Conservation (phyloP, 2,888 invertebrate genomes). For the Bhutanitis thaidina region DNA sequence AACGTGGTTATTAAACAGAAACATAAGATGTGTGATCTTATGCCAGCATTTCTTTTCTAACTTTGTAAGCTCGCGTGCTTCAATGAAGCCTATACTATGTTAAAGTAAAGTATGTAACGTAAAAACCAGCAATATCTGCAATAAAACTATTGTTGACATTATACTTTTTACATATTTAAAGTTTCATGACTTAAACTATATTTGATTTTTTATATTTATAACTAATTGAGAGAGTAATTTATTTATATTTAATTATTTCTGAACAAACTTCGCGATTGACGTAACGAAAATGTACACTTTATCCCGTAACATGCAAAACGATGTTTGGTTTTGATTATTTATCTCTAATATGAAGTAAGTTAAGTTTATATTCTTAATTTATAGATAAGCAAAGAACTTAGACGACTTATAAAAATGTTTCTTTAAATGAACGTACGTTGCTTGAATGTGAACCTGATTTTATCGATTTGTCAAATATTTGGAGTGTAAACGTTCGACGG, state of each 20-base stretch:
- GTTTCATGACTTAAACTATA: neutral
- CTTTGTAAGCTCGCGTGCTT: neutral
- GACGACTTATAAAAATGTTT: constrained; percentile 11
- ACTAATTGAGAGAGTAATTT: neutral
- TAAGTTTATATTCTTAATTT: neutral
- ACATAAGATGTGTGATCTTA: constrained; percentile 39
- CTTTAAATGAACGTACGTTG: constrained; percentile 17
- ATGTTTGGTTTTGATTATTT: no score
- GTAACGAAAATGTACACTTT: no score
- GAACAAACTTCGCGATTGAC: neutral
- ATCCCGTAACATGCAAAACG: no score
- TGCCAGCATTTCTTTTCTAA: neutral
- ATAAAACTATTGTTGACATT: constrained; percentile 1
- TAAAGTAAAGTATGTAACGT: neutral
- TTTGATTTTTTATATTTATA: neutral
- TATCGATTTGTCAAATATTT: constrained; percentile 36
- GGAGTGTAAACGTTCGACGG: constrained; percentile 22
- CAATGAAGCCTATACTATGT: neutral
- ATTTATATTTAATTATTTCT: neutral
- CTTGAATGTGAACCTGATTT: constrained; percentile 27
- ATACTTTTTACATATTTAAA: neutral
- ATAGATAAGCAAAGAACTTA: neutral
- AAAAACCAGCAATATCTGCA: neutral
- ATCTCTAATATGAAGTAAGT: no score
- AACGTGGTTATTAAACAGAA: constrained; percentile 35